phyloP scores from a whole-genome alignment of 2,113 vertebrate species.

The Myrmecophaga tridactyla region DNA sequence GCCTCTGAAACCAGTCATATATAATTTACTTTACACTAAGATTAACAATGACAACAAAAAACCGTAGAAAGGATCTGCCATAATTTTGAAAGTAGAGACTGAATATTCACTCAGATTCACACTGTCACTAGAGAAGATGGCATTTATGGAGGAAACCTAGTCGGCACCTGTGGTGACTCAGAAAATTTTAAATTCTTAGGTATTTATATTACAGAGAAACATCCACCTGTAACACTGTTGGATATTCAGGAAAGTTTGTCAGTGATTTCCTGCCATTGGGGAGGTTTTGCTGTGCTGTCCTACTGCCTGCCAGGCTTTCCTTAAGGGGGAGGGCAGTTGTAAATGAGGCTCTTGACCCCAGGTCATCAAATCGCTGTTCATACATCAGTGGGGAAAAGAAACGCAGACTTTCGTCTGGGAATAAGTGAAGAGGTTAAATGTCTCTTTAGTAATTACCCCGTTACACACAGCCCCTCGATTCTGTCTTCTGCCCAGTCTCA shows the following conservation, averaged over 20 bases:
- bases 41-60: background rate
- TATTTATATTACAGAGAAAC: background rate
- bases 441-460: background rate
- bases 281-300: background rate
- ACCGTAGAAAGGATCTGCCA: background rate
- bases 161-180: background rate
- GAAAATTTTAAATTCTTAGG: background rate
- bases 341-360: background rate
- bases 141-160: background rate
- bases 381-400: background rate
- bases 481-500: background rate
- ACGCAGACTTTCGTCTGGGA: background rate
- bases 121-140: background rate
- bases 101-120: background rate
- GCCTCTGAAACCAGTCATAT: background rate
- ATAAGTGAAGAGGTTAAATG: background rate
- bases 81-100: constrained; percentile 29
- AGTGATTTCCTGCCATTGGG: background rate
- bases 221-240: background rate
- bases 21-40: background rate
- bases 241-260: background rate
- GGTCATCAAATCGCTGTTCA: background rate
- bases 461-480: background rate
- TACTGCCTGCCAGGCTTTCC: background rate
- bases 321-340: background rate